phyloP scores from a whole-genome alignment of 2,888 invertebrate genomes.

The Tuberolachnus salignus region DNA sequence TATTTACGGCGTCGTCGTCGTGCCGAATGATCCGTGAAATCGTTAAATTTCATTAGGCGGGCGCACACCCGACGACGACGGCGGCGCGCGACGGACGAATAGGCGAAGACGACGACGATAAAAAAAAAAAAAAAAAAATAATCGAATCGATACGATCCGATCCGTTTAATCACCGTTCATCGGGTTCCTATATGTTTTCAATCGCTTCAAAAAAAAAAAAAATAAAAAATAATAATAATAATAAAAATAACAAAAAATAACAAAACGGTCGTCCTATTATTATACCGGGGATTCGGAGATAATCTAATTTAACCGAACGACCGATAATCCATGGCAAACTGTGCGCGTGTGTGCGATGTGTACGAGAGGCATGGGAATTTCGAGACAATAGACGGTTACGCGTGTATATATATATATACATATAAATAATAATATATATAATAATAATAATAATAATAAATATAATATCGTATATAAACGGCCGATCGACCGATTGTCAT shows the following conservation, averaged over 20 bases:
- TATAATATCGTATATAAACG: conserved; percentile 34
- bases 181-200: not conserved
- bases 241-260: not conserved
- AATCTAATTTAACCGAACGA: conserved; percentile 53
- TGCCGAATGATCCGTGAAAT: conserved; percentile 52
- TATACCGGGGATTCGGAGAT: not conserved
- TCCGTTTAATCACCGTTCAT: conserved; percentile 27
- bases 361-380: conserved; percentile 28
- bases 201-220: too few relatives aligned
- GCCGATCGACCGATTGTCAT: conserved; percentile 51
- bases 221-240: conserved; percentile 1
- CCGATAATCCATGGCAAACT: conserved; percentile 24
- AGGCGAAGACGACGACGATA: too few relatives aligned
- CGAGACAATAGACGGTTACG: conserved; percentile 33
- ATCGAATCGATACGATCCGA: conserved; percentile 8
- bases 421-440: not conserved
- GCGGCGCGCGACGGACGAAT: too few relatives aligned
- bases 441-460: not conserved
- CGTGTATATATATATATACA: not conserved
- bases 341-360: not conserved
- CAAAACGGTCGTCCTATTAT: not conserved
- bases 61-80: not conserved
- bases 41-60: conserved; percentile 43
- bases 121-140: too few relatives aligned
- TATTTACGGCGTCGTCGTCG: conserved; percentile 22